Percentiles rank a stretch among this genome's conserved stretches.
Conservation (phyloP, 2,113 vertebrate species). For the Takifugu bimaculatus region DNA sequence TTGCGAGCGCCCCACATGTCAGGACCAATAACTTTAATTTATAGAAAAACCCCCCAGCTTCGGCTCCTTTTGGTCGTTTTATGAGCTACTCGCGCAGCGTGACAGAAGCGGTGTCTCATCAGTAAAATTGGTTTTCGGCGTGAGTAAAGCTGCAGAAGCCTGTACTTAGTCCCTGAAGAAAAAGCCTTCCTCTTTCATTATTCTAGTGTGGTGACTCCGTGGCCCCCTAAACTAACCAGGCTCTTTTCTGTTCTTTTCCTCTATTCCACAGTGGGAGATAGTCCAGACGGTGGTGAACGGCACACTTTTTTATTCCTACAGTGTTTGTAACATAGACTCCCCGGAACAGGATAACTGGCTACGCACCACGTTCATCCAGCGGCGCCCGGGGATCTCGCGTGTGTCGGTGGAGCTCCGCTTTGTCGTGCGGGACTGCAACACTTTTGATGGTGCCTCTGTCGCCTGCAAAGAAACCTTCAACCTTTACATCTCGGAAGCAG, state of each 20-base stretch:
- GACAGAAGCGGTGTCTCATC: conserved; percentile 48
- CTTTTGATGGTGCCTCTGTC: conserved; percentile 80
- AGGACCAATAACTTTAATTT: conserved; percentile 45
- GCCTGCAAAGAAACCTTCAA: conserved; percentile 98
- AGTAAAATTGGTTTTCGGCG: conserved; percentile 33
- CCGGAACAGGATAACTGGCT: conserved; percentile 96
- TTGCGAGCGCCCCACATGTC: conserved; percentile 48
- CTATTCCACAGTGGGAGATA: conserved; percentile 86
- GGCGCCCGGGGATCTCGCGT: conserved; percentile 77
- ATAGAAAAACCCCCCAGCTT: conserved; percentile 37
- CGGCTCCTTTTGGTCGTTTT: conserved; percentile 33
- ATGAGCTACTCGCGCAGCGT: conserved; percentile 47
- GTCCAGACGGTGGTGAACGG: conserved; percentile 88
- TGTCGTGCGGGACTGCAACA: conserved; percentile 91
- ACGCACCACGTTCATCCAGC: conserved; percentile 94
- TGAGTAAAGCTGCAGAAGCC: conserved; percentile 47
- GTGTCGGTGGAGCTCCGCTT: conserved; percentile 91
- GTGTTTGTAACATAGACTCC: conserved; percentile 86
- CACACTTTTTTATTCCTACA: conserved; percentile 88
- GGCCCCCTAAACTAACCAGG: conserved; percentile 24
- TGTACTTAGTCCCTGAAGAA: conserved; percentile 24
- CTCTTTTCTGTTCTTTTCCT: conserved; percentile 16
- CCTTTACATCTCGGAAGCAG: conserved; percentile 87
- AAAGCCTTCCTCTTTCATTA: conserved; percentile 26
- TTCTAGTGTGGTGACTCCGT: conserved; percentile 4